phyloP scores from a whole-genome alignment of 1,140 invertebrate species.

The Drosophila jambulina region DNA sequence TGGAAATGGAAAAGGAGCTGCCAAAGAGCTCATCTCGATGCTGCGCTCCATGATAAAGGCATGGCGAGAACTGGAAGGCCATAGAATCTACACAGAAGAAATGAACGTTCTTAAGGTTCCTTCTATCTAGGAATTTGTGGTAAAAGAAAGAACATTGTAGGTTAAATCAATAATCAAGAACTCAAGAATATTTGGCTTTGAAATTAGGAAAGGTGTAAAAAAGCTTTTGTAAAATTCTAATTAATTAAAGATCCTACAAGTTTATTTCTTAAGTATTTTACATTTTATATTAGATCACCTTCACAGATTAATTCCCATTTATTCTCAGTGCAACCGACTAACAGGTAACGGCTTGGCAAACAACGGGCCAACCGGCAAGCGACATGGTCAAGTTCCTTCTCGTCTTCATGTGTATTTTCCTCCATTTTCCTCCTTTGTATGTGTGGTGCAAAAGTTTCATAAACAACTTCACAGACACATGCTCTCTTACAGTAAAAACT shows the following conservation, averaged over 20 bases:
- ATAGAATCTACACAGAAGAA: background rate
- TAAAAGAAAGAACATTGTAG: background rate
- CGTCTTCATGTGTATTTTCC: conserved; percentile 37
- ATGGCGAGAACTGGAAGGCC: background rate
- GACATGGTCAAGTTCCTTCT: conserved; percentile 76
- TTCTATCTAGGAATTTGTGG: background rate
- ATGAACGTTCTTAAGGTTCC: background rate
- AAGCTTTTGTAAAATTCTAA: background rate
- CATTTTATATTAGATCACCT: background rate
- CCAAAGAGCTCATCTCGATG: conserved; percentile 31
- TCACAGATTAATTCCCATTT: background rate
- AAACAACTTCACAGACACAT: conserved; percentile 73
- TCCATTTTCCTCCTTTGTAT: conserved; percentile 40
- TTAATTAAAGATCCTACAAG: no score
- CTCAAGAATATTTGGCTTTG: no score
- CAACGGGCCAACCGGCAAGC: conserved; percentile 61
- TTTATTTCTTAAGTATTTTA: background rate
- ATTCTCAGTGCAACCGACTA: conserved; percentile 3
- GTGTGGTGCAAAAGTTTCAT: conserved; percentile 70
- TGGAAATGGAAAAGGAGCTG: conserved; percentile 56
- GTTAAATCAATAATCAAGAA: no score
- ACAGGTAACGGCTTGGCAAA: conserved; percentile 75
- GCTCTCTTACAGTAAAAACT: conserved; percentile 48
- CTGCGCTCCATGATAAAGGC: conserved; percentile 8
- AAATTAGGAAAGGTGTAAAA: background rate